Base-by-base conservation (phyloP, 1,140 invertebrate genomes). In the Lethrus apterus region DNA sequence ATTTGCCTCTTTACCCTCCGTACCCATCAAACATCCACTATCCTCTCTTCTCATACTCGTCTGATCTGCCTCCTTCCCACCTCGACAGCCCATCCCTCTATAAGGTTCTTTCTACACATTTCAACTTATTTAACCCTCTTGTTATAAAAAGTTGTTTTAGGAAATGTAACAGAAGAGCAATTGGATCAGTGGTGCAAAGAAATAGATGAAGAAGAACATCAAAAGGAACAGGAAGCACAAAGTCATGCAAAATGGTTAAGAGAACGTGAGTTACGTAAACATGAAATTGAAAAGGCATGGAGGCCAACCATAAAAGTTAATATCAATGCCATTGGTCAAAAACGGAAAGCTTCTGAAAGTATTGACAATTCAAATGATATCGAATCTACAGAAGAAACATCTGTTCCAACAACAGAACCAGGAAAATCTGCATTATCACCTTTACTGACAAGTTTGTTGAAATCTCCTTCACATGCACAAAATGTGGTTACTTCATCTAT, bases 361-460 rank as follows among this genome's bases (percentile, higher is more conserved):
- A 30, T 62, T 18, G 67, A 67, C 13, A 47, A 48, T 32, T 13
- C 48, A 50, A 54, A 36, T 3, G 66, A 73, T 24, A 58, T 59
- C 52, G 70, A 71, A 46, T 45, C 52, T 21, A 47, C 62, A 47
- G 63, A 70, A 14, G 29, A 52, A 32, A 34, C 54, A 45, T 9
- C 36, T 17, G 18, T 47, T 21, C n/a, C 50, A 3, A 26, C 23
- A 17, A 52, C 50, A 32, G 59, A 63, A 50, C 29, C 53, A 7
- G 14, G 43, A 4, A 65, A 65, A 54, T 60, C 62, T 9, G 58
- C 60, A 46, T 46, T 77, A 0, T 89, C 87, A 0, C 86, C 87
- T 0, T 63, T 91, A n/a, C 66, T 92, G 18, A 89, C 87, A 3
- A 89, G 84, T 49, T 68, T 91, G 9, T 67, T 92, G 1, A 86